Evolutionary conservation across 2,888 invertebrate species (phyloP).

Genomic region (Patella ulyssiponensis): DNA sequence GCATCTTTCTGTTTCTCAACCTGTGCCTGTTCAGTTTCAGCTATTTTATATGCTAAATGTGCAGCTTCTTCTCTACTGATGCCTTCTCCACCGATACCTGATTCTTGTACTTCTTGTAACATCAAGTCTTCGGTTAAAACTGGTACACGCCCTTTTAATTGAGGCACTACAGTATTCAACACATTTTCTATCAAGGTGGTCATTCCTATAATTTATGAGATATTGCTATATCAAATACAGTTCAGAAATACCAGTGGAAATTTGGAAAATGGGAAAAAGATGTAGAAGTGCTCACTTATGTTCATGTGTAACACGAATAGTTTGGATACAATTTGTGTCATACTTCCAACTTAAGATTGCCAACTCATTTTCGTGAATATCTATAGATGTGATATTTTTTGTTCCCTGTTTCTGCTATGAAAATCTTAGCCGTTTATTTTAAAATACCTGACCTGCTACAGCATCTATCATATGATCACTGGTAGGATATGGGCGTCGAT

Average conservation of each 20-base stretch:
- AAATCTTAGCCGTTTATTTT: too few species aligned
- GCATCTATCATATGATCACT: slow-evolving; percentile 15
- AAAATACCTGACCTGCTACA: background rate
- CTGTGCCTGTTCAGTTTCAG: background rate
- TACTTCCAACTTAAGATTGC: too few species aligned
- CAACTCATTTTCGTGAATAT: too few species aligned
- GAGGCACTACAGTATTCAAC: background rate
- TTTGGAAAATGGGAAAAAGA: too few species aligned
- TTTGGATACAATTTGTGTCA: too few species aligned
- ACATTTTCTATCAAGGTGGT: background rate
- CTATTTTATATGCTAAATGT: slow-evolving; percentile 10
- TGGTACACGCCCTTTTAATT: background rate
- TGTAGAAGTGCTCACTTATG: too few species aligned
- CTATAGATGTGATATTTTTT: background rate
- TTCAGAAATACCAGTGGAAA: too few species aligned
- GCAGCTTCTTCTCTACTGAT: slow-evolving; percentile 11
- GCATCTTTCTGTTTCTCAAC: background rate
- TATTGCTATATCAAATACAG: too few species aligned
- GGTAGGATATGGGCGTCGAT: slow-evolving; percentile 13
- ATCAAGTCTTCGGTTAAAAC: background rate
- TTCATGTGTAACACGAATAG: too few species aligned
- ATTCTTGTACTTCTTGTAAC: background rate
- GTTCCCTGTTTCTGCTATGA: too few species aligned
- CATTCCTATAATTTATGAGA: background rate
- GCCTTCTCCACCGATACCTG: background rate